Percentiles rank a stretch among this genome's conserved stretches.
phyloP scores from a whole-genome alignment of 2,888 invertebrate species.

The Oxyscelio sp. region DNA sequence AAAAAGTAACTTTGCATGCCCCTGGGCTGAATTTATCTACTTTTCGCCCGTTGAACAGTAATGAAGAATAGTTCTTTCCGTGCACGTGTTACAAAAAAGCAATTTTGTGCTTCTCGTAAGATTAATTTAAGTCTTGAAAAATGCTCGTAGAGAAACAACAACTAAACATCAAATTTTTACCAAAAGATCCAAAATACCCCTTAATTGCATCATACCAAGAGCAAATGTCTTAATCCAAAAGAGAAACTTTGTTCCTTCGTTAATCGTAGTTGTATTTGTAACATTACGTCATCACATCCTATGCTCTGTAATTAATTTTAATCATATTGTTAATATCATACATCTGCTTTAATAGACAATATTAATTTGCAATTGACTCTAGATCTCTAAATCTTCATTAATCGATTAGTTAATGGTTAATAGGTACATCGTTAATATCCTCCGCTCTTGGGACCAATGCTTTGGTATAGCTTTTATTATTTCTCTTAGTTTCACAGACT shows the following conservation, averaged over 20 bases:
- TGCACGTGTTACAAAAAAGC: too few relatives aligned
- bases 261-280: conserved; percentile 15
- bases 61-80: too few relatives aligned
- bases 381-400: conserved; percentile 73
- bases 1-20: too few relatives aligned
- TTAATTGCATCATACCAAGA: too few relatives aligned
- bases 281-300: conserved; percentile 54
- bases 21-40: too few relatives aligned
- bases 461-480: conserved; percentile 1
- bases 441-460: conserved; percentile 41
- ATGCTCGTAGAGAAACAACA: too few relatives aligned
- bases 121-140: too few relatives aligned
- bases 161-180: too few relatives aligned
- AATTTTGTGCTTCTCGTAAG: too few relatives aligned
- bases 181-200: too few relatives aligned
- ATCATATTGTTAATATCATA: conserved; percentile 75
- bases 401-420: conserved; percentile 72
- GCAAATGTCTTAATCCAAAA: neutral
- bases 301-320: conserved; percentile 68
- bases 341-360: conserved; percentile 80
- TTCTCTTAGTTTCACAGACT: conserved; percentile 41
- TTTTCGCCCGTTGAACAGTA: too few relatives aligned
- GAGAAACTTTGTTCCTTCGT: neutral
- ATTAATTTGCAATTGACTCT: conserved; percentile 85
- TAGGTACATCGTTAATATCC: conserved; percentile 74